Conservation (phyloP, 2,888 invertebrate species). For the Proisotoma minuta region DNA sequence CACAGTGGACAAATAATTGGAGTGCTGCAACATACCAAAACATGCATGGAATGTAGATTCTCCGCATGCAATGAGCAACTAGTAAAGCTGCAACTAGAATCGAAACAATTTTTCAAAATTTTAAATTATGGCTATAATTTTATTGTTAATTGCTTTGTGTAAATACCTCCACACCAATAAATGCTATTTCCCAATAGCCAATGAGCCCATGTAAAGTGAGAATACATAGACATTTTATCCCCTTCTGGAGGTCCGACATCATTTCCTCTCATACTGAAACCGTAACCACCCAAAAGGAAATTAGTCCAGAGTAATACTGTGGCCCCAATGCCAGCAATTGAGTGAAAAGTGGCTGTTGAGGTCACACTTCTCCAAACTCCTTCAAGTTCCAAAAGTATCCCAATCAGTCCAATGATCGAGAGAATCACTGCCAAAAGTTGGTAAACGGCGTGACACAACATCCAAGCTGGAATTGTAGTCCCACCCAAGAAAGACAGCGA, state of each 20-base stretch:
- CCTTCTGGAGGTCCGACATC: not conserved
- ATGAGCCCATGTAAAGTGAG: conserved; percentile 14
- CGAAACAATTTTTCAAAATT: not conserved
- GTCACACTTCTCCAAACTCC: conserved; percentile 2
- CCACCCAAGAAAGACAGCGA: not conserved
- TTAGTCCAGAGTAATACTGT: not conserved
- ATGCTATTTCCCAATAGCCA: conserved; percentile 13
- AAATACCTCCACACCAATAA: conserved; percentile 13
- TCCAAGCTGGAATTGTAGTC: not conserved
- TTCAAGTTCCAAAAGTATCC: conserved; percentile 5
- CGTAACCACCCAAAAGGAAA: not conserved
- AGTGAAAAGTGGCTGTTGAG: not conserved
- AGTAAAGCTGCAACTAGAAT: conserved; percentile 11
- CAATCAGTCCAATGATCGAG: conserved; percentile 6
- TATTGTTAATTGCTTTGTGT: not conserved
- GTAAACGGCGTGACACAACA: conserved; percentile 6
- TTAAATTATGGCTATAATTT: not conserved
- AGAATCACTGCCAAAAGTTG: not conserved
- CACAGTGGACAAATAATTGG: conserved; percentile 5
- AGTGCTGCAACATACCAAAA: conserved; percentile 7
- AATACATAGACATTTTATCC: not conserved
- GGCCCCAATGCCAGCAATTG: not conserved
- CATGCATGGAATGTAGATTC: conserved; percentile 9
- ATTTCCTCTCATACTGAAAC: not conserved
- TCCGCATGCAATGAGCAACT: conserved; percentile 9